These are phyloP conservation scores for Centroberyx gerrardi DNA, from an alignment of 2,797 vertebrate species.

Conservation along the genomic window DNA sequence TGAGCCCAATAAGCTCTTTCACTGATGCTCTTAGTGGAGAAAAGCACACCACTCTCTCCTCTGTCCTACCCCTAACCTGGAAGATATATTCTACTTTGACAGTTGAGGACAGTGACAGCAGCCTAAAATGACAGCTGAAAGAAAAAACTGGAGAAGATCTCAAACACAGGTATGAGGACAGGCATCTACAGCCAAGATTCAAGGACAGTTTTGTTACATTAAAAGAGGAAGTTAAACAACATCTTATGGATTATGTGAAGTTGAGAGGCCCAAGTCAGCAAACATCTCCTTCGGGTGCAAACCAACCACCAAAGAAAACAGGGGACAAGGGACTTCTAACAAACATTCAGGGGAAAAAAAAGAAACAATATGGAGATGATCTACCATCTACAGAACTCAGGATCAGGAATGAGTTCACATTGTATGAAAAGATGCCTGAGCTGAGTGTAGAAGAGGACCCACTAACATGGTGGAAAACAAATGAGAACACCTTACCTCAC, in stretches of 20 bases:
- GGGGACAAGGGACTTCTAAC: background rate
- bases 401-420: conserved; percentile 15
- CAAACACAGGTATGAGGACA: conserved; percentile 6
- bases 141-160: background rate
- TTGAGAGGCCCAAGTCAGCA: background rate
- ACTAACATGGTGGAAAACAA: conserved; percentile 25
- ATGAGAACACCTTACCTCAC: conserved; percentile 28
- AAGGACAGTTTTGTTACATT: conserved; percentile 16
- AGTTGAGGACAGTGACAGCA: background rate
- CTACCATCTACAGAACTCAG: background rate
- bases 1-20: conserved; percentile 17
- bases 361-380: background rate
- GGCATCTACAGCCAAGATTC: conserved; percentile 9
- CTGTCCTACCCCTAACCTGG: conserved; percentile 9
- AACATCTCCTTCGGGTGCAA: background rate
- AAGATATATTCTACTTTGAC: conserved; percentile 9
- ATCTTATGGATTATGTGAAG: background rate
- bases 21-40: conserved; percentile 35
- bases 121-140: background rate
- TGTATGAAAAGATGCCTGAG: conserved; percentile 6
- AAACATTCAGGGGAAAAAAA: background rate
- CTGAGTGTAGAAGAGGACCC: conserved; percentile 23
- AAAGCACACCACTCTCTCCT: conserved; percentile 26
- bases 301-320: background rate
- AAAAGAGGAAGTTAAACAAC: conserved; percentile 22